Evolutionary conservation across 1,140 invertebrate genomes (phyloP).

Genomic region (Hycleus cichorii): DNA sequence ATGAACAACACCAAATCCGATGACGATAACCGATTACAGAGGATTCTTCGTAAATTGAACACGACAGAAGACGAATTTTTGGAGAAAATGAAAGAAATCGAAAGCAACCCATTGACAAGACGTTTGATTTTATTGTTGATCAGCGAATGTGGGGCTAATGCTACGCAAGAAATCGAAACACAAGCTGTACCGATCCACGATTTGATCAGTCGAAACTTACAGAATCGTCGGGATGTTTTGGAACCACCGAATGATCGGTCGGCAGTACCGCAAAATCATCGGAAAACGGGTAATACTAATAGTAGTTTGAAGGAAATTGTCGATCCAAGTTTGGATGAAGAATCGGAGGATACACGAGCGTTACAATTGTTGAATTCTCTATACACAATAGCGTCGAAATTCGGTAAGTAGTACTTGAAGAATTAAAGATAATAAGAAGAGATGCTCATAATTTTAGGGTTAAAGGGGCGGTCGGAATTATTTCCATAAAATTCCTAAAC

Average conservation of each 20-base stretch:
- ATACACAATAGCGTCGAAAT: constrained; percentile 73
- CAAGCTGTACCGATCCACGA: constrained; percentile 45
- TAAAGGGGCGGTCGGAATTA: background rate
- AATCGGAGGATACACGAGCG: constrained; percentile 62
- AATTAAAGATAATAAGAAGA: background rate
- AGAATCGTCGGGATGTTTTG: constrained; percentile 37
- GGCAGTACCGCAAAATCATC: background rate
- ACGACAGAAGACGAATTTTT: constrained; percentile 63
- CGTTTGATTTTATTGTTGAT: constrained; percentile 67
- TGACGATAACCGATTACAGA: constrained; percentile 32
- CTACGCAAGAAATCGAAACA: constrained; percentile 56
- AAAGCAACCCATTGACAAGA: constrained; percentile 64
- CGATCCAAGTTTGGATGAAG: constrained; percentile 35
- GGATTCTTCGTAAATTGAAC: constrained; percentile 68
- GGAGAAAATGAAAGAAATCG: constrained; percentile 71
- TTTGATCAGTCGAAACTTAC: constrained; percentile 34
- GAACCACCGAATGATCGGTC: background rate
- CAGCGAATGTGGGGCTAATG: constrained; percentile 61
- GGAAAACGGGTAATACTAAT: constrained; percentile 25
- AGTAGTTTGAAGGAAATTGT: constrained; percentile 20
- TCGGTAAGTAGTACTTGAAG: constrained; percentile 42
- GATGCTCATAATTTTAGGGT: constrained; percentile 1
- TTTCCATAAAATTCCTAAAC: background rate
- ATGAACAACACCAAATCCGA: constrained; percentile 32
- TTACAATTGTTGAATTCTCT: constrained; percentile 72